Base-by-base conservation (phyloP, 37 sponge, comb jelly and placozoan species). In the Cliona cf. orientalis region DNA sequence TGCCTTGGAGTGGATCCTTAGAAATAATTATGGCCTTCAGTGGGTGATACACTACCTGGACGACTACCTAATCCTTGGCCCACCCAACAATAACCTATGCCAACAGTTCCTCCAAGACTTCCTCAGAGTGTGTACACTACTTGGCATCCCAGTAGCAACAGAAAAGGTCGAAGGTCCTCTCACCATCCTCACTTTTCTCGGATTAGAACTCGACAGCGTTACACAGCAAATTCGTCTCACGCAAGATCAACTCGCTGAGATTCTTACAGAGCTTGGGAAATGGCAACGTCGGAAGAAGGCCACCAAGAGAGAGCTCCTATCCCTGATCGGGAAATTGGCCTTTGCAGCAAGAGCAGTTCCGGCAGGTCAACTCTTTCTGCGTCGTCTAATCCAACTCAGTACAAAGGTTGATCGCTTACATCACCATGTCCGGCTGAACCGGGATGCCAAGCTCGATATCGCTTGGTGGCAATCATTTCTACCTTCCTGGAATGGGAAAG, bases 1-100 rank as follows among this genome's bases (percentile, higher is more conserved):
- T 14, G 82, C 82, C 40, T 2, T 81, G 32, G 59, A 69, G 17
- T 81, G 82, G 72, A 81, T 81, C n/a, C 72, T 81, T 41, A 26
- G 25, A 25, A 35, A 25, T 4, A 74, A 81, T 36, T 56, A 71
- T 32, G 46, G 19, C 23, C 38, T 80, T 5, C 72, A 11, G 5
- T 31, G 46, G 12, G 38, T 37, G 39, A 49, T 71, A 23, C 82
- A 81, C 42, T 81, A 70, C 72, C 72, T 81, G 61, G 82, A 81
- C 37, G 82, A 81, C 44, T 81, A 39, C 39, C 38, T 81, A 35
- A 42, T 61, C 25, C 26, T 63, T 65, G 74, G 6, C 21, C 75
- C 28, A 58, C 84, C 25, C 42, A 25, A 1, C 61, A 36, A 7
- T 6, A 6, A 14, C 25, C 23, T 14, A 22, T 62, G 63, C 63